phyloP scores from a whole-genome alignment of 2,113 vertebrate species.

The Psephotus haematonotus region DNA sequence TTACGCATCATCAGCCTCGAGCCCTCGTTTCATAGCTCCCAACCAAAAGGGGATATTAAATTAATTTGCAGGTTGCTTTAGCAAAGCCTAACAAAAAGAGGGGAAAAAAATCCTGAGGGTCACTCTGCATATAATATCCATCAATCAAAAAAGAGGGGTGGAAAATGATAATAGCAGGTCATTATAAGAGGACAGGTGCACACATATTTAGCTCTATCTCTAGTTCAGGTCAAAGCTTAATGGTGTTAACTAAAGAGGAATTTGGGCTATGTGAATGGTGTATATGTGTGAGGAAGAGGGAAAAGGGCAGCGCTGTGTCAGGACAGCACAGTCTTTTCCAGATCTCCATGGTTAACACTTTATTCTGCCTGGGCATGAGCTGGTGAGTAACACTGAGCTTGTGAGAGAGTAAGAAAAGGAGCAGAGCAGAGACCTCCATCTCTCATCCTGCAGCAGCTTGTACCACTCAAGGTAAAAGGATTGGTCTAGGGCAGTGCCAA shows the following conservation, averaged over 20 bases:
- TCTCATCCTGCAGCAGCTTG: background rate
- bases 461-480: background rate
- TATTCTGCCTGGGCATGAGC: background rate
- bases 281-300: conserved; percentile 30
- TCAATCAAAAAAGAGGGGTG: conserved; percentile 71
- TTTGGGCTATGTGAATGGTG: conserved; percentile 27
- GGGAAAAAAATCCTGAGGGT: conserved; percentile 48
- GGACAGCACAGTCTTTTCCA: background rate
- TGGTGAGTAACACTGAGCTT: background rate
- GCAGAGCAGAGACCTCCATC: background rate
- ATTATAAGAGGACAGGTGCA: conserved; percentile 68
- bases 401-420: background rate
- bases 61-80: conserved; percentile 91
- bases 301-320: conserved; percentile 39
- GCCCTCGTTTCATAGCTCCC: conserved; percentile 83
- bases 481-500: background rate
- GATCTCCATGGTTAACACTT: conserved; percentile 24
- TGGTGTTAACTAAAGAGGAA: conserved; percentile 58
- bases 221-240: conserved; percentile 53
- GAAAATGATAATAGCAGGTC: conserved; percentile 69
- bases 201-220: conserved; percentile 58
- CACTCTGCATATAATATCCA: conserved; percentile 73
- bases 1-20: conserved; percentile 86
- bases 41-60: conserved; percentile 87
- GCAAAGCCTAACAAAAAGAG: conserved; percentile 80